Evolutionary conservation across 1,140 invertebrate species (phyloP), one percentile per base, ranked within the genome.

Genomic region (Drosophila asahinai): DNA sequence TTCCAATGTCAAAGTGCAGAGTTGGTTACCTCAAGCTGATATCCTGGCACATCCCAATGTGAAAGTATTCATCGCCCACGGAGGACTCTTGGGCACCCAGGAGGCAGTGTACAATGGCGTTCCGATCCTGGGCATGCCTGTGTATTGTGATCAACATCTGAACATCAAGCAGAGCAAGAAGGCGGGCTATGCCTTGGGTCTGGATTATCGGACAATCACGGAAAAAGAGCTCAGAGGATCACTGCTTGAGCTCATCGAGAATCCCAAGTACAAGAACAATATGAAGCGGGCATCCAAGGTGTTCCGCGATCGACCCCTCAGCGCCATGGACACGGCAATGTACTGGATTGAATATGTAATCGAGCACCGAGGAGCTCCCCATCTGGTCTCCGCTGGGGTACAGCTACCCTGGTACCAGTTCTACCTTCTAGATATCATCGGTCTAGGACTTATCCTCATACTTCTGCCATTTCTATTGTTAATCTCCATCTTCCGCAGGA

Each of bases 11-110:
- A 94, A 94, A 68, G 86, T 94, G 25, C 91, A 92, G 7, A 94
- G 94, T 52, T 96, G 96, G 95, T 77, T 96, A 48, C 95, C 95
- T 2, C 95, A 96, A 81, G 92, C 94, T 15, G 95, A 96, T 86
- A 93, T 96, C 67, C 80, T 96, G 43, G 94, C 93, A 15, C 95
- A 95, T 92, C 92, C 93, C 2, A 95, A 95, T 62, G 86, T 95
- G 3, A 93, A 93, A 64, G 93, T 93, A 0, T 95, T 96, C 72
- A 94, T 96, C 19, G 94, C 94, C 15, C 95, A 96, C 49, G 95
- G 95, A 19, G 95, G 95, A 5, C 92, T 94, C 25, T 93, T 95
- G 54, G 94, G 95, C 40, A 93, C 94, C 2, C 93, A 94, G 61
- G 95, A 96, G 81, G 94, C 95, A 0, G 92, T 95, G 1, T 93